Evolutionary conservation across 2,888 invertebrate species (phyloP), one percentile per base, ranked within the genome.

Genomic region (Thecophora atra): DNA sequence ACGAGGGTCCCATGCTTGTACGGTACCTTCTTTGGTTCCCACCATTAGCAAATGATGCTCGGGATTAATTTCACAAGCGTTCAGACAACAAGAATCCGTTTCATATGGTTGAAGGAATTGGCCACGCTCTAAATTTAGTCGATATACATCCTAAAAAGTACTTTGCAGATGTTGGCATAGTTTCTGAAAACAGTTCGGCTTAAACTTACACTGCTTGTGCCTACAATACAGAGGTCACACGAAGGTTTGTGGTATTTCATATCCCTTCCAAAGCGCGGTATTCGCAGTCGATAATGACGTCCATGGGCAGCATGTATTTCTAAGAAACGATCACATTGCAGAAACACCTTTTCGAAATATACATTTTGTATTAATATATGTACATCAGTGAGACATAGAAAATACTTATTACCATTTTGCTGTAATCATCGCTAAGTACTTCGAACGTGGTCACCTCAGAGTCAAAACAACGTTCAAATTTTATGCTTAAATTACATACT

Each of bases 1-100:
- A 73, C 99, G 89, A 13, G 97, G 96, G 88, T 99, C 99, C 97
- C 97, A 99, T 4, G 97, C 97, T 86, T 99, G 98, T 0, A 99
- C 91, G 79, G 91, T 92, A 0, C 99, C 99, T 83, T 96, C 94
- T 79, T 92, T 91, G 15, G 96, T 95, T 13, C 98, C 98, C 79
- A 93, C 91, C 67, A 93, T 88, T 24, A 99, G 87, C 66, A 99
- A 88, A 78, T 98, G 91, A 89, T 99, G 98, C 69, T 91, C 91
- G 0, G 94, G 92, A 88, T 96, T 98, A 15, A 98, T 91, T 76
- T 91, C 90, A 83, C 96, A 94, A 81, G 93, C 93, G 83, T 96
- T 97, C 26, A 96, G 89, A 75, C 91, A 90, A 73, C 90, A 89
- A 17, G 93, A 91, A 75, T 92, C 91, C 3, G 95, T 92, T 72